phyloP scores from a whole-genome alignment of 2,113 vertebrate genomes.

The Ranitomeya variabilis region DNA sequence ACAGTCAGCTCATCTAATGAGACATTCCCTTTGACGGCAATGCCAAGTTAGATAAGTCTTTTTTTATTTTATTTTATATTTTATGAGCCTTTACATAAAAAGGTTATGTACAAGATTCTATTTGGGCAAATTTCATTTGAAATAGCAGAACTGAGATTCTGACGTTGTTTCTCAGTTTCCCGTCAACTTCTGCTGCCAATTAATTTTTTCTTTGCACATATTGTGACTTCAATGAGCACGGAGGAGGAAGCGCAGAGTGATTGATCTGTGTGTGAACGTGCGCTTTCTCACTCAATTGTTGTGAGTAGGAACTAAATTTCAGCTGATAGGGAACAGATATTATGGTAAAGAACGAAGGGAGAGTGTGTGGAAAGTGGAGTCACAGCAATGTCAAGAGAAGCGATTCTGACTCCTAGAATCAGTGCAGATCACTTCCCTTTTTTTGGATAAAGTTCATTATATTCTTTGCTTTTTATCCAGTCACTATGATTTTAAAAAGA shows the following conservation, averaged over 20 bases:
- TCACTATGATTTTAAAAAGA: not conserved
- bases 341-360: not conserved
- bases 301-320: not conserved
- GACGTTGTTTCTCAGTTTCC: not conserved
- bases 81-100: no score
- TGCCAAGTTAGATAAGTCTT: no score
- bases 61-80: no score
- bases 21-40: no score
- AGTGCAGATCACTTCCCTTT: not conserved
- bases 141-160: not conserved
- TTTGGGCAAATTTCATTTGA: not conserved
- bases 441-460: not conserved
- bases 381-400: not conserved
- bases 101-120: no score
- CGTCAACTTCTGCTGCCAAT: not conserved
- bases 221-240: not conserved
- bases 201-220: not conserved
- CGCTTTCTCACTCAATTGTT: not conserved
- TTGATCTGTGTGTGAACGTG: not conserved
- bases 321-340: not conserved
- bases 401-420: not conserved
- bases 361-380: not conserved
- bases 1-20: no score
- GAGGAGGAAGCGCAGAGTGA: slow-evolving; percentile 10
- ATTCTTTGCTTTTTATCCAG: not conserved